These are phyloP conservation scores for Entelurus aequoreus DNA, from an alignment of 2,113 vertebrate genomes.

Conservation along the genomic window DNA sequence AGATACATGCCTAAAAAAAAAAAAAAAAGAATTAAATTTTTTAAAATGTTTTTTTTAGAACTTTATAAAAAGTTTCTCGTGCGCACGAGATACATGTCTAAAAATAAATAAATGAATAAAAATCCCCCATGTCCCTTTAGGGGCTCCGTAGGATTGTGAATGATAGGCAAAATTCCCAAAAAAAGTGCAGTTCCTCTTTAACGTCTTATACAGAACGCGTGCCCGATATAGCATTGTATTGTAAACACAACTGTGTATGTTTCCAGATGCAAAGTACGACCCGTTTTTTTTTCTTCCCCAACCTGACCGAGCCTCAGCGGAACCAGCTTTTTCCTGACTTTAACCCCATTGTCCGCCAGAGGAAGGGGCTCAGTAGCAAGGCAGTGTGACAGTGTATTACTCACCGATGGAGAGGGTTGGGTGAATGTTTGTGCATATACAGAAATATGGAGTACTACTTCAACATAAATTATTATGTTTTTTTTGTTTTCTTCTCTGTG, in stretches of 20 bases:
- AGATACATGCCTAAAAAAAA: no score
- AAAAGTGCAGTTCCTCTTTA: no score
- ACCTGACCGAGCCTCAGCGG: slow-evolving; percentile 19
- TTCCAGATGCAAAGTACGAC: slow-evolving; percentile 28
- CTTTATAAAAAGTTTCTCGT: no score
- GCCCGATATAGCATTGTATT: slow-evolving; percentile 17
- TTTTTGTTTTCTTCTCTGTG: background rate
- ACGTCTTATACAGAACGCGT: slow-evolving; percentile 30
- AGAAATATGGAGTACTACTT: slow-evolving; percentile 69
- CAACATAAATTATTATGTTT: slow-evolving; percentile 26
- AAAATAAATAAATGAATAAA: no score
- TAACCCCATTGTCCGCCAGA: slow-evolving; percentile 60
- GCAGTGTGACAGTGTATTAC: slow-evolving; percentile 23
- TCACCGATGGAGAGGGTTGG: slow-evolving; percentile 59
- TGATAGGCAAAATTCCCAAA: no score
- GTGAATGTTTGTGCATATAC: slow-evolving; percentile 63
- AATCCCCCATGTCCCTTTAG: no score
- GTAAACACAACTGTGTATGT: slow-evolving; percentile 4
- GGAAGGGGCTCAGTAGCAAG: slow-evolving; percentile 23
- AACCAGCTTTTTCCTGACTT: slow-evolving; percentile 61
- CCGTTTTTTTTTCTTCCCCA: slow-evolving; percentile 57
- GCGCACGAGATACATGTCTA: no score
- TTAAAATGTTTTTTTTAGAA: no score
- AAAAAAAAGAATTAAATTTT: no score
- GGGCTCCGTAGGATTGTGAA: no score